These are phyloP conservation scores for Zenarchopterus dispar DNA, from an alignment of 2,797 vertebrate genomes.

Conservation along the genomic window DNA sequence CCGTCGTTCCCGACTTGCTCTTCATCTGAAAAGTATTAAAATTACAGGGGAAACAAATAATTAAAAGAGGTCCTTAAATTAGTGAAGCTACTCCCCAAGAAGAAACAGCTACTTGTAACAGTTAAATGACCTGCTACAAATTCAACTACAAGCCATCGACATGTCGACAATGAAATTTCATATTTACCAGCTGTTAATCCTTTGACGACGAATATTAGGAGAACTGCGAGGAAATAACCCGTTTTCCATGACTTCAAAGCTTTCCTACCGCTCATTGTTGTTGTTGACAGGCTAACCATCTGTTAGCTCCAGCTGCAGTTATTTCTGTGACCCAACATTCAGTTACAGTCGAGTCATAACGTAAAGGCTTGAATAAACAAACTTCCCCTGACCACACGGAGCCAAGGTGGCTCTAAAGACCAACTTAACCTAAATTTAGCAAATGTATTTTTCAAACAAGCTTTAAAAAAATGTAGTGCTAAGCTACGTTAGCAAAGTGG, in stretches of 20 bases:
- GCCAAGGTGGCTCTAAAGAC: background rate
- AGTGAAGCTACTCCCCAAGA: background rate
- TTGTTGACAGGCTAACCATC: constrained; percentile 49
- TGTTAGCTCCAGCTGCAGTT: constrained; percentile 65
- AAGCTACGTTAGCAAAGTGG: constrained; percentile 46
- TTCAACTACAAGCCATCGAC: background rate
- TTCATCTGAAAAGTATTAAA: constrained; percentile 66
- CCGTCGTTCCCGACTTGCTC: constrained; percentile 60
- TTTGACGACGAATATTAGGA: constrained; percentile 61
- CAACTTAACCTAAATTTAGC: constrained; percentile 20
- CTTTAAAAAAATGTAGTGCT: constrained; percentile 11
- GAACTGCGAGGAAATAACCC: constrained; percentile 53
- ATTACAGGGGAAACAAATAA: constrained; percentile 12
- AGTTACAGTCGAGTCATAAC: constrained; percentile 32
- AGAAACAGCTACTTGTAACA: constrained; percentile 28
- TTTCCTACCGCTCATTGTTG: constrained; percentile 59
- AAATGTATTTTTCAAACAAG: constrained; percentile 32
- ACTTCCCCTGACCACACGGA: background rate
- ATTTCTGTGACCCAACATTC: constrained; percentile 56
- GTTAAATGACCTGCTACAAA: background rate
- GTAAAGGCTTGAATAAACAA: constrained; percentile 16
- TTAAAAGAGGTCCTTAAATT: background rate
- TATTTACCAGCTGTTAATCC: constrained; percentile 77
- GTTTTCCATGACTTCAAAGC: constrained; percentile 50
- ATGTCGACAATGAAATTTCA: background rate